phyloP scores from a whole-genome alignment of 2,888 invertebrate species.

The Rhamphomyia laevipes region DNA sequence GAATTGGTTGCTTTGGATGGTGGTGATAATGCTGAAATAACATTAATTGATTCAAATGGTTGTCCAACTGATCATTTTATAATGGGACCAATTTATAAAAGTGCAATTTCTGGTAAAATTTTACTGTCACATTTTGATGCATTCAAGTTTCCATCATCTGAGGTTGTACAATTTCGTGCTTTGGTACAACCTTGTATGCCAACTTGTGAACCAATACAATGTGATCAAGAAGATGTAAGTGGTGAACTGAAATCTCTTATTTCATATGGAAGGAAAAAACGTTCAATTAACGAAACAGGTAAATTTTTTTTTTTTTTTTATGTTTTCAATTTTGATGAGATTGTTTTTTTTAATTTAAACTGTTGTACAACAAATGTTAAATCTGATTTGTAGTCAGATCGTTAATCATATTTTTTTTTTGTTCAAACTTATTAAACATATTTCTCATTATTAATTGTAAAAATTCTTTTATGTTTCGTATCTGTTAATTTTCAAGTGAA shows the following conservation, averaged over 20 bases:
- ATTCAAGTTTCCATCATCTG: slow-evolving; percentile 92
- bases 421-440: not conserved
- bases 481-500: no score
- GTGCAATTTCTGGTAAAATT: slow-evolving; percentile 65
- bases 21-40: slow-evolving; percentile 83
- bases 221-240: slow-evolving; percentile 70
- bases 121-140: slow-evolving; percentile 86
- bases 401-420: no score
- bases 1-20: slow-evolving; percentile 93
- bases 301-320: slow-evolving; percentile 10
- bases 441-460: slow-evolving; percentile 3
- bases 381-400: no score
- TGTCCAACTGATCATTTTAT: slow-evolving; percentile 91
- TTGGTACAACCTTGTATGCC: slow-evolving; percentile 91
- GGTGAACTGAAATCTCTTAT: slow-evolving; percentile 72
- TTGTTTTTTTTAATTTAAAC: not conserved
- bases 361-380: not conserved
- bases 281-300: slow-evolving; percentile 45
- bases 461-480: not conserved
- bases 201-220: slow-evolving; percentile 82
- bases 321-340: not conserved
- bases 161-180: slow-evolving; percentile 91
- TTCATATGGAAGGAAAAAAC: slow-evolving; percentile 72
- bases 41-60: slow-evolving; percentile 80
- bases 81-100: slow-evolving; percentile 85